Percentiles rank a stretch among this genome's conserved stretches.
These are phyloP conservation scores for Melanotaenia nigrans DNA, from an alignment of 2,797 vertebrate species.

Conservation along the genomic window DNA sequence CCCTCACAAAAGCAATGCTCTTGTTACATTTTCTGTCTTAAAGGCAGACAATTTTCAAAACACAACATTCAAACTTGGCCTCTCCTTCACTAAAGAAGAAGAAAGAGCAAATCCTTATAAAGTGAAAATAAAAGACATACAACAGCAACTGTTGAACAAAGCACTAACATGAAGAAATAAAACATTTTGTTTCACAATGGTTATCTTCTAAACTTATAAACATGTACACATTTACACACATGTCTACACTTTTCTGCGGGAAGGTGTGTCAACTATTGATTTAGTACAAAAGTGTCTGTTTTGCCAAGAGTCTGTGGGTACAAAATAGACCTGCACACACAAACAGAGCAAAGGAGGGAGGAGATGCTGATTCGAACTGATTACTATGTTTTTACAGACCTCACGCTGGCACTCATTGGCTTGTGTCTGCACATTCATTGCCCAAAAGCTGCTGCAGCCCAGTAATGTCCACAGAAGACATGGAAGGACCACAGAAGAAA, in stretches of 20 bases:
- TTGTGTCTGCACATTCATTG: not conserved
- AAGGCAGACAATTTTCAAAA: not conserved
- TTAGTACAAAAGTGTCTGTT: not conserved
- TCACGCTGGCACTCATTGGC: not conserved
- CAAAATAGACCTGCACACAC: not conserved
- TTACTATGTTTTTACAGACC: not conserved
- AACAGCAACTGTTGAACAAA: not conserved
- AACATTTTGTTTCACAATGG: not conserved
- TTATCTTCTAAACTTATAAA: not conserved
- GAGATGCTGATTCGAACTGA: not conserved
- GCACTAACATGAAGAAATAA: not conserved
- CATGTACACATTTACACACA: not conserved
- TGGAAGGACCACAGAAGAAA: not conserved
- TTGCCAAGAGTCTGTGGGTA: not conserved
- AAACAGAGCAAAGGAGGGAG: not conserved
- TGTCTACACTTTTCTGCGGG: not conserved
- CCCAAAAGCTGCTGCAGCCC: not conserved
- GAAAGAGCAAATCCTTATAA: not conserved
- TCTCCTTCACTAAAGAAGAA: not conserved
- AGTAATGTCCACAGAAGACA: not conserved
- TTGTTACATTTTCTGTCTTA: not conserved
- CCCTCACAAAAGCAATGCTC: not conserved
- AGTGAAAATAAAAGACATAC: not conserved
- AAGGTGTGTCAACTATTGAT: not conserved
- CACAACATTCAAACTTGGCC: not conserved